These are phyloP conservation scores for Diadema setosum DNA, from an alignment of 35 echinoderm and acorn worm species.

Conservation along the genomic window DNA sequence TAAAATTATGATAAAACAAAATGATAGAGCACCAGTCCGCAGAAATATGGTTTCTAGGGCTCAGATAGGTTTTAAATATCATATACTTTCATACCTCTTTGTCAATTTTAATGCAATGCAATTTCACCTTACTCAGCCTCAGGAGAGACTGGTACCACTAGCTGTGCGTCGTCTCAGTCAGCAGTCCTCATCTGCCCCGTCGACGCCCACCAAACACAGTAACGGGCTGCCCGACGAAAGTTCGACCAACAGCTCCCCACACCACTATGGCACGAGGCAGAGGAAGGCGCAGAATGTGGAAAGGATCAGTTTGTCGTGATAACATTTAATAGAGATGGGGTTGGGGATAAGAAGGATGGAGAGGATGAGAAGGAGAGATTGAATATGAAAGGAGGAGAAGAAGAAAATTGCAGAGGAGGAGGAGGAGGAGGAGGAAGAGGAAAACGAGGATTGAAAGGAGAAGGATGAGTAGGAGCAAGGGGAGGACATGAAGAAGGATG, in stretches of 20 bases:
- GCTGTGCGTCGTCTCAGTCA: conserved; percentile 11
- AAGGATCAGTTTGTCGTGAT: neutral
- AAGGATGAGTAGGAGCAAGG: neutral
- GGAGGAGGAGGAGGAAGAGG: neutral
- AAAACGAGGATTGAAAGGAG: neutral
- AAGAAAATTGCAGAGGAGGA: neutral
- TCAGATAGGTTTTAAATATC: no score
- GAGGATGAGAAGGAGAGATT: neutral
- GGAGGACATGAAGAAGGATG: neutral
- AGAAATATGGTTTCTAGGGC: no score
- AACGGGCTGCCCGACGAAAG: neutral
- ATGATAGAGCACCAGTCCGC: no score
- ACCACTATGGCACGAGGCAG: neutral
- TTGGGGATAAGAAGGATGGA: neutral
- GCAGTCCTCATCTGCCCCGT: neutral
- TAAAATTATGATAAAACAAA: no score
- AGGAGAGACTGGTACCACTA: neutral
- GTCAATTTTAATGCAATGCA: no score
- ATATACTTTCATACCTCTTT: no score
- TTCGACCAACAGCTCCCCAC: neutral
- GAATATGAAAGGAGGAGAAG: neutral
- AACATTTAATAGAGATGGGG: no score
- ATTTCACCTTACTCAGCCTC: no score
- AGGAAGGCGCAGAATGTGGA: neutral
- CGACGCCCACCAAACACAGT: neutral